Conservation (phyloP, 1,140 invertebrate species). For the Drosophila tani region DNA sequence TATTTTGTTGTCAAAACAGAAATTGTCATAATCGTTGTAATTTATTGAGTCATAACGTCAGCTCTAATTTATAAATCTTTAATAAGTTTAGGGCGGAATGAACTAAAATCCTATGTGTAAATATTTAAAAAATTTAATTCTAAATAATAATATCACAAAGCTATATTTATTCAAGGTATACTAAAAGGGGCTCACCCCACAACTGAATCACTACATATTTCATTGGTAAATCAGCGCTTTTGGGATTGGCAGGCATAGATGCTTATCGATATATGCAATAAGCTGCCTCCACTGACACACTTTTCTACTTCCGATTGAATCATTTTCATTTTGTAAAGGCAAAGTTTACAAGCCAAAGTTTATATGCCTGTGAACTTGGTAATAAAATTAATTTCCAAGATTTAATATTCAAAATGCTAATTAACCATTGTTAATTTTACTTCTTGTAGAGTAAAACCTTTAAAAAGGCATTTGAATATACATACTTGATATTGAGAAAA, state of each 20-base stretch:
- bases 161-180: neutral
- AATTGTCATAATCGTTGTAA: neutral
- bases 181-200: neutral
- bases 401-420: neutral
- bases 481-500: neutral
- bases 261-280: neutral
- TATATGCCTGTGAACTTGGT: neutral
- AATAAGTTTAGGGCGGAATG: neutral
- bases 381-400: neutral
- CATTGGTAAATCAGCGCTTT: conserved; percentile 6
- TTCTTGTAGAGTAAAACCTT: neutral
- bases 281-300: conserved; percentile 4
- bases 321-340: conserved; percentile 7
- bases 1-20: neutral
- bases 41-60: neutral
- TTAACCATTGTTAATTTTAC: neutral
- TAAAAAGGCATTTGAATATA: too few relatives aligned
- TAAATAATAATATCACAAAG: neutral
- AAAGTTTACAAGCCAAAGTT: neutral
- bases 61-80: neutral
- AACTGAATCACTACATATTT: conserved; percentile 11
- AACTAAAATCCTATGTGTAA: neutral
- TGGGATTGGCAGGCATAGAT: conserved; percentile 5
- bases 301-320: conserved; percentile 10
- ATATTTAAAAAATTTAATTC: neutral